phyloP scores from a whole-genome alignment of 1,140 invertebrate genomes.

The Euura lappo region DNA sequence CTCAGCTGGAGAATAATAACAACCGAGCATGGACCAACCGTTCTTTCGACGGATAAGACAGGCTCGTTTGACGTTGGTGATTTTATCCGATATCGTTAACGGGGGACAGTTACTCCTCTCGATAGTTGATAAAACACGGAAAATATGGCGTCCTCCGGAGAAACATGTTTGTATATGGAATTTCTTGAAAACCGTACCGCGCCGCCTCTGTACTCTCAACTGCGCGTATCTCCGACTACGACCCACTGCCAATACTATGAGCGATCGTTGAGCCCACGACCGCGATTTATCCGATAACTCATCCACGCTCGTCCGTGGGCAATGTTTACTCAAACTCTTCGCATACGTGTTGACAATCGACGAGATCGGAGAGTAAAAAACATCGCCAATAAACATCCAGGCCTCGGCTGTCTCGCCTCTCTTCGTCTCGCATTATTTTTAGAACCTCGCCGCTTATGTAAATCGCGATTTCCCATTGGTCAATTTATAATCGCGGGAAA shows the following conservation, averaged over 20 bases:
- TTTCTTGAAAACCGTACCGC: slow-evolving; percentile 27
- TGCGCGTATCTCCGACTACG: background rate
- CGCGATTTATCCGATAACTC: no score
- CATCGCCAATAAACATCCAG: slow-evolving; percentile 16
- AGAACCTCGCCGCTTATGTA: slow-evolving; percentile 47
- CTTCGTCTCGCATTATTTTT: slow-evolving; percentile 47
- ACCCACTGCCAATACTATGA: no score
- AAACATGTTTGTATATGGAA: slow-evolving; percentile 37
- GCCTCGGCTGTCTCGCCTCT: slow-evolving; percentile 22
- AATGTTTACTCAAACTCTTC: slow-evolving; percentile 16
- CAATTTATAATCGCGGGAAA: slow-evolving; percentile 38
- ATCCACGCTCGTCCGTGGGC: no score
- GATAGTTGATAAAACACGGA: slow-evolving; percentile 40
- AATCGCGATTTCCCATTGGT: slow-evolving; percentile 51
- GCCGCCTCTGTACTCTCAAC: background rate
- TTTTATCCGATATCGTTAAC: slow-evolving; percentile 18
- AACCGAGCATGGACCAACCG: slow-evolving; percentile 68
- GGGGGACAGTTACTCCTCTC: slow-evolving; percentile 28
- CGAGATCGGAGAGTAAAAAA: background rate
- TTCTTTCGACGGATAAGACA: slow-evolving; percentile 32
- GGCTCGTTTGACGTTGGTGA: slow-evolving; percentile 27
- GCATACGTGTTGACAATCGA: slow-evolving; percentile 12
- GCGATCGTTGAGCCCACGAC: no score
- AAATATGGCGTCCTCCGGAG: slow-evolving; percentile 67
- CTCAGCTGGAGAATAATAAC: slow-evolving; percentile 74